These are phyloP conservation scores for Atrichornis clamosus DNA, from an alignment of 2,113 vertebrate genomes.

Conservation along the genomic window DNA sequence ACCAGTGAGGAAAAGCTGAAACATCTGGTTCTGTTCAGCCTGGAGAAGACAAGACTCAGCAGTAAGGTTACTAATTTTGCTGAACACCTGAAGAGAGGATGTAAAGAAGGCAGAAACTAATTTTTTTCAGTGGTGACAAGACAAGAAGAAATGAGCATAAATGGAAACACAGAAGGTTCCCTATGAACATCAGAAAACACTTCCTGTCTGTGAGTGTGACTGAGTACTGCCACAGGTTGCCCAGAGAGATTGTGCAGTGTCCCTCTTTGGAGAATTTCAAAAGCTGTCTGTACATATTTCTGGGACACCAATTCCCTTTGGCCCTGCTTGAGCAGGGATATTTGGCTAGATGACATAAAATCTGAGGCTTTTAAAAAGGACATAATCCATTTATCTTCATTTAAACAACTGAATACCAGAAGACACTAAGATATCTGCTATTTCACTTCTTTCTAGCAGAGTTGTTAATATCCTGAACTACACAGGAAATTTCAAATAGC, in stretches of 20 bases:
- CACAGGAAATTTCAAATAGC: not conserved
- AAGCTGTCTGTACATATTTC: not conserved
- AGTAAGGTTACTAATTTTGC: not conserved
- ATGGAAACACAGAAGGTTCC: not conserved
- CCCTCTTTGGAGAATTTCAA: not conserved
- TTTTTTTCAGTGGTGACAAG: not conserved
- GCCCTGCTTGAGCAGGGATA: not conserved
- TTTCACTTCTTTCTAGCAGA: not conserved
- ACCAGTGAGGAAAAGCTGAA: not conserved
- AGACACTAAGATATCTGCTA: not conserved
- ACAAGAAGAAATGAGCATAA: not conserved
- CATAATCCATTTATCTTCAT: not conserved
- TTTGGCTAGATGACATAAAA: not conserved
- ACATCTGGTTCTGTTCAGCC: not conserved
- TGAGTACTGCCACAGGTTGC: not conserved
- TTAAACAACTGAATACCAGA: not conserved
- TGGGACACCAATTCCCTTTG: not conserved
- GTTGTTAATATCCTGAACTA: not conserved
- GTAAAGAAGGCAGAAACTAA: not conserved
- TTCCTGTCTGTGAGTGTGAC: not conserved
- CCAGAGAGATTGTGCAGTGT: not conserved
- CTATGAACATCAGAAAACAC: not conserved
- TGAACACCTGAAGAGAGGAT: not conserved
- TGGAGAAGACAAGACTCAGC: not conserved
- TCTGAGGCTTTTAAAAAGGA: not conserved